These are phyloP conservation scores for Caenorhabditis wallacei DNA, from an alignment of 2,888 invertebrate genomes.

Conservation along the genomic window DNA sequence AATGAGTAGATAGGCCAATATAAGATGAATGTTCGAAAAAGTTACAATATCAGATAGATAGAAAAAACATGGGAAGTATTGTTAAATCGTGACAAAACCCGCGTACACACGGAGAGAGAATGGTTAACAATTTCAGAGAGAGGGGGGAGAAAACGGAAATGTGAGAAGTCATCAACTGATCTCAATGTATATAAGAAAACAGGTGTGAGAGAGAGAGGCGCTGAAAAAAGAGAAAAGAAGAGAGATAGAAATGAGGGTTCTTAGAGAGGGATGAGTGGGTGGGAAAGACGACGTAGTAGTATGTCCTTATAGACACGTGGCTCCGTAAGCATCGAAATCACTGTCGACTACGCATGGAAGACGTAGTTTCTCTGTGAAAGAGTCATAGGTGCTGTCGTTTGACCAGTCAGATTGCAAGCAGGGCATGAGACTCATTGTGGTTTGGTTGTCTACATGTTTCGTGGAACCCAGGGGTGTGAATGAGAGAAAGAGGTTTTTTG, in stretches of 20 bases:
- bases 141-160: not conserved
- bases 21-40: not conserved
- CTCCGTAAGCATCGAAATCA: constrained; percentile 30
- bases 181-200: not conserved
- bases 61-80: constrained; percentile 30
- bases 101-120: constrained; percentile 63
- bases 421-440: constrained; percentile 65
- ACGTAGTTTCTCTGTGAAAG: no score
- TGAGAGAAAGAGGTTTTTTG: constrained; percentile 22
- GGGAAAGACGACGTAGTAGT: constrained; percentile 65
- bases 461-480: constrained; percentile 55
- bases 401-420: constrained; percentile 64
- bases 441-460: constrained; percentile 64
- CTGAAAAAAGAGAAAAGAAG: constrained; percentile 39
- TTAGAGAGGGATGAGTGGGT: not conserved
- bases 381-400: constrained; percentile 50
- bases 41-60: not conserved
- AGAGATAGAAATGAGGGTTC: constrained; percentile 25
- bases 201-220: constrained; percentile 10
- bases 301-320: constrained; percentile 59
- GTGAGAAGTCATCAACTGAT: constrained; percentile 4
- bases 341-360: not conserved
- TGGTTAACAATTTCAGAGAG: constrained; percentile 55
- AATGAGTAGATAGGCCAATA: not conserved
- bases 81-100: constrained; percentile 64